These are phyloP conservation scores for Heterodera filipjevi DNA, from an alignment of 2,888 invertebrate species.

Conservation along the genomic window DNA sequence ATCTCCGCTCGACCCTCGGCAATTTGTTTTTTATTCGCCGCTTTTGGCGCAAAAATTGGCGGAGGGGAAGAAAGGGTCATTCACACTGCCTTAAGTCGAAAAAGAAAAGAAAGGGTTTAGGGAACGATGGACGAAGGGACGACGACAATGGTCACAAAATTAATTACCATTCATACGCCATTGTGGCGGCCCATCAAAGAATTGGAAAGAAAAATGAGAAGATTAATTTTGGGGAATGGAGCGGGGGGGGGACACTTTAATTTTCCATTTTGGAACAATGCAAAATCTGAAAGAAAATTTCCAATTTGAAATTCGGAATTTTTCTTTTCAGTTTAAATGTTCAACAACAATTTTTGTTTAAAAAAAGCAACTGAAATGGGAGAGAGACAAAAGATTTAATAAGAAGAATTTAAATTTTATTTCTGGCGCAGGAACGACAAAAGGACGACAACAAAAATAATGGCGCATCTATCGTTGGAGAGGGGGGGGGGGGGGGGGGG, in stretches of 20 bases:
- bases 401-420: background rate
- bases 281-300: background rate
- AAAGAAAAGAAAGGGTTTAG: background rate
- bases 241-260: background rate
- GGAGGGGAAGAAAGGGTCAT: background rate
- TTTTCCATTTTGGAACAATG: background rate
- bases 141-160: background rate
- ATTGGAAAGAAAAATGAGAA: background rate
- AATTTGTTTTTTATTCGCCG: background rate
- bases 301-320: background rate
- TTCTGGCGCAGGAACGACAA: background rate
- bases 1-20: background rate
- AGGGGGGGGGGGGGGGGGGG: no score
- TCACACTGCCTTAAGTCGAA: background rate
- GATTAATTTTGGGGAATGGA: background rate
- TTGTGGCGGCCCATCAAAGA: background rate
- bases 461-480: background rate
- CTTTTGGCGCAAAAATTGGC: background rate
- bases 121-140: background rate
- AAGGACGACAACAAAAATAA: slow-evolving; percentile 1
- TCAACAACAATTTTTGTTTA: no score
- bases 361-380: no score
- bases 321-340: background rate
- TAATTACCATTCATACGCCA: background rate
- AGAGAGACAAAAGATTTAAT: no score